Evolutionary conservation across 2,113 vertebrate genomes (phyloP), one percentile per base, ranked within the genome.

Genomic region (Monopterus albus): DNA sequence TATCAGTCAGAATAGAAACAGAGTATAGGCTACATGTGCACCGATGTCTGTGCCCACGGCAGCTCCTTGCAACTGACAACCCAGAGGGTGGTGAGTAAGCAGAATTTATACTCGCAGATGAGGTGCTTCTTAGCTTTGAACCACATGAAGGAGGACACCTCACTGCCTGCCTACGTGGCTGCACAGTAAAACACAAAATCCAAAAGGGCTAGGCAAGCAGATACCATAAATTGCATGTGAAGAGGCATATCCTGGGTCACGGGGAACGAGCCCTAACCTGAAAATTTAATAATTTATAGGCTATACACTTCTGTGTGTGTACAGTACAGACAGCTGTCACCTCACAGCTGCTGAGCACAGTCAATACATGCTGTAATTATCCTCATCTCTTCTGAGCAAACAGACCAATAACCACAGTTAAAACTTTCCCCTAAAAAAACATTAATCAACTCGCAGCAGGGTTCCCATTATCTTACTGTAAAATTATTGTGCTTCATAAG

Each of bases 81-180:
- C 75, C 46, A 79, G 76, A 85, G 84, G 59, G 40, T 87, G 84
- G 86, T 92, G 91, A 92, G 88, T 89, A 89, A 90, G 87, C 91
- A 92, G 38, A 87, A 90, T 78, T 65, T 79, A 77, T 89, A 39
- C 79, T 74, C 36, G 25, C 72, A 75, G 63, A 75, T 40, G 40
- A 78, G 69, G 36, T 77, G 50, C 68, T 77, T 78, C 81, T 72
- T 62, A 82, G 66, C 72, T 50, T 45, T 52, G 59, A 76, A 66
- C 64, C 58, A 39, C 75, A 57, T 0, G 3, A 46, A 65, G 53
- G 69, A 70, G 71, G 79, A 73, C 63, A 76, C 72, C 55, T 77
- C 56, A 47, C 71, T 74, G 59, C 29, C 59, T 43, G 72, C 21
- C 25, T 39, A 36, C 72, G 67, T 35, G 50, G 50, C 63, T 69